Base-by-base conservation (phyloP, 1,140 invertebrate genomes). In the Diuraphis noxia region DNA sequence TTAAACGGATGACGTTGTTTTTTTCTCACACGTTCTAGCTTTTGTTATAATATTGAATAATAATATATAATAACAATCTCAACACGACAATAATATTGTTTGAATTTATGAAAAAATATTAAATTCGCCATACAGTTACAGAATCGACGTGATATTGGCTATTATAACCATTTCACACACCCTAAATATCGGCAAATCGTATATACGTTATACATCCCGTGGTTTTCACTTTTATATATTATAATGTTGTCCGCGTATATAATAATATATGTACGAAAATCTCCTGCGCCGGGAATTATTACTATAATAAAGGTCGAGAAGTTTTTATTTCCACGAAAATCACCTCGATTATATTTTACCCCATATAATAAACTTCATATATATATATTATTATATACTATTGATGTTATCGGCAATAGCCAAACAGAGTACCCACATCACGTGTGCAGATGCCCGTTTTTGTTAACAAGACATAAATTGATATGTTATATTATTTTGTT, bases 371-470 rank as follows among this genome's bases (percentile, higher is more conserved):
- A 43, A 46, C 23, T n/a, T n/a, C 82, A 2, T n/a, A 10, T 10
- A 21, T 40, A 30, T 49, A 49, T 21, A 49, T 46, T 17, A 19
- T 19, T 17, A 9, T 41, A 41, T 41, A 41, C 13, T 41, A 41
- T 41, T 41, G 81, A 82, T 43, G 82, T 84, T 84, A 84, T 84
- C 41, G 82, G n/a, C 82, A 17, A 38, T 34, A 8, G n/a, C 46
- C 34, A 52, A 49, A 56, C 46, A 87, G 23, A 52, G 36, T 87
- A 56, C 49, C 41, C 82, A 84, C 41, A 43, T 84, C 82, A 84
- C 30, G 82, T 46, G 82, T 84, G 81, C 81, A 82, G 81, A 82
- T 30, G 81, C 40, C 40, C 81, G 81, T 82, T 82, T n/a, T 82
- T 82, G 81, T 82, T 82, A 84, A 84, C 82, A 84, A 43, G 13